A percentile compares a stretch with the other conserved stretches of the same genome.
Evolutionary conservation across 2,888 invertebrate species (phyloP).

Genomic region (Chalcis sispes): DNA sequence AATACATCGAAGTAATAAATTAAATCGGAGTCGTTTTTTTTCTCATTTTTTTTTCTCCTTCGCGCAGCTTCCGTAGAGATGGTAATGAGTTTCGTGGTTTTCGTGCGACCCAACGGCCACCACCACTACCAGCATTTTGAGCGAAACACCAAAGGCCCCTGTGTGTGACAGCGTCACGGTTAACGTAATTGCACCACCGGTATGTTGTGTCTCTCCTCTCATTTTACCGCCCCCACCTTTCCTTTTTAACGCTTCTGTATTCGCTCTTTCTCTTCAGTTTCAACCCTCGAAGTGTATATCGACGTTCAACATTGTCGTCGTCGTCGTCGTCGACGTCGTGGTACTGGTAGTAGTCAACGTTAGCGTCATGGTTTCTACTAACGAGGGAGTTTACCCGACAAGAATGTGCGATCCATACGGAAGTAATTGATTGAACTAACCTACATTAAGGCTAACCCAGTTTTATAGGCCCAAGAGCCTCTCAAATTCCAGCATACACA

Average conservation of each 20-base stretch:
- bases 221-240: neutral
- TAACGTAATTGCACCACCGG: constrained; percentile 40
- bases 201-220: constrained; percentile 13
- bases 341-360: neutral
- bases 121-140: neutral
- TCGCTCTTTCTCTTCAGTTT: constrained; percentile 10
- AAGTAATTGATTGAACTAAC: constrained; percentile 55
- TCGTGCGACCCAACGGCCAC: constrained; percentile 15
- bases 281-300: constrained; percentile 17
- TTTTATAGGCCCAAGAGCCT: constrained; percentile 35
- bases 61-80: constrained; percentile 19
- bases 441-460: constrained; percentile 49
- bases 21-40: neutral
- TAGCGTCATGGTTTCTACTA: constrained; percentile 6
- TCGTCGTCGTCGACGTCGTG: constrained; percentile 1
- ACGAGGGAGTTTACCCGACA: constrained; percentile 38
- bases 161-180: constrained; percentile 23
- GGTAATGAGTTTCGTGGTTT: constrained; percentile 40
- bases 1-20: neutral
- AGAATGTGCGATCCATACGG: constrained; percentile 45
- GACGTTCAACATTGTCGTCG: neutral
- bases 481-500: constrained; percentile 17
- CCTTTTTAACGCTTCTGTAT: too few species aligned
- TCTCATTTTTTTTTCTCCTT: neutral
- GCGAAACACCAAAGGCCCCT: constrained; percentile 30